These are phyloP conservation scores for Pseudomugil tenellus DNA, from an alignment of 2,797 vertebrate species.

Conservation along the genomic window DNA sequence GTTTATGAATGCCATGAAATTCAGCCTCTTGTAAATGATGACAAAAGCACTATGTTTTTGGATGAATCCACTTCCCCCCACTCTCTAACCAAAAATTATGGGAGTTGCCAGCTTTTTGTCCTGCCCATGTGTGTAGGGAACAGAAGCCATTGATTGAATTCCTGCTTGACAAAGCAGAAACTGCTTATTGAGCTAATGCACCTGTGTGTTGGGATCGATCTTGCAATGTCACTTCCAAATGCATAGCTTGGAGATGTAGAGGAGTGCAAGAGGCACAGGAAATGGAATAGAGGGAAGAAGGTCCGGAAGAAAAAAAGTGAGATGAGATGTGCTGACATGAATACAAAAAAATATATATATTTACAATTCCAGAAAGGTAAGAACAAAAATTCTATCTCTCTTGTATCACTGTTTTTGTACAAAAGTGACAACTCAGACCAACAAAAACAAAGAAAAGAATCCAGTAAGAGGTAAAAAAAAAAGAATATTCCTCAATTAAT, in stretches of 20 bases:
- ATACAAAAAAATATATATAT: not conserved
- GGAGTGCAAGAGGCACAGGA: constrained; percentile 13
- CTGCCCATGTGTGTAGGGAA: constrained; percentile 66
- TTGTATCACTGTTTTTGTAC: too few species aligned
- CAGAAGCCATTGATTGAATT: constrained; percentile 80
- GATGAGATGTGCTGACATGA: not conserved
- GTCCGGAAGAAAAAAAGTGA: not conserved
- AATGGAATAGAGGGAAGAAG: constrained; percentile 11
- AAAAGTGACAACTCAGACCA: too few species aligned
- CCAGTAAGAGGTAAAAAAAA: too few species aligned
- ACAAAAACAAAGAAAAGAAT: too few species aligned
- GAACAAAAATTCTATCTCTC: too few species aligned
- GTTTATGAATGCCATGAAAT: not conserved
- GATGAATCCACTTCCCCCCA: constrained; percentile 32
- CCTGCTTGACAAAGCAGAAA: constrained; percentile 84
- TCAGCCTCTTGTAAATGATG: not conserved
- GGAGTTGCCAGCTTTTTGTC: constrained; percentile 69
- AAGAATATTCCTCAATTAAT: too few species aligned
- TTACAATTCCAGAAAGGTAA: not conserved
- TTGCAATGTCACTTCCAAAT: constrained; percentile 78
- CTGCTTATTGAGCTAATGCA: constrained; percentile 84
- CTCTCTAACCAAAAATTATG: constrained; percentile 71
- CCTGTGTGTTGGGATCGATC: constrained; percentile 79
- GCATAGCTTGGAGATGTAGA: constrained; percentile 38
- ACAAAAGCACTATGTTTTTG: not conserved